A percentile compares a stretch with the other conserved stretches of the same genome.
Conservation (phyloP, 2,888 invertebrate species). For the Malthinus seriepunctatus region DNA sequence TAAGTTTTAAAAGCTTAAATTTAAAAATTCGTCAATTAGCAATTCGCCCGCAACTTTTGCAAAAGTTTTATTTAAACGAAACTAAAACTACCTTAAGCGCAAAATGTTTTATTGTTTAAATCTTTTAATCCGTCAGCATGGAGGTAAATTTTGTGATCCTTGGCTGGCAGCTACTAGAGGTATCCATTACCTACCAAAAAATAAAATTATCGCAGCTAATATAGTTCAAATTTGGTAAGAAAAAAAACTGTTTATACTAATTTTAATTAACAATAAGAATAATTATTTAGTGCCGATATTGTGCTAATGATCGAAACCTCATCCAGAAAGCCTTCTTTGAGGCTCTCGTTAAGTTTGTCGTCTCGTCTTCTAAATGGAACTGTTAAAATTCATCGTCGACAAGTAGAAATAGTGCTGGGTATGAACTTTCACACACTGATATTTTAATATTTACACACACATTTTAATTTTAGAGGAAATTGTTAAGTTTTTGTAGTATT, state of each 20-base stretch:
- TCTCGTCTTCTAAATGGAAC: constrained; percentile 16
- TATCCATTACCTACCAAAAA: background rate
- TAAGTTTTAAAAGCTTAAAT: no score
- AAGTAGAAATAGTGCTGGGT: constrained; percentile 8
- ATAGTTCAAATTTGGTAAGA: no score
- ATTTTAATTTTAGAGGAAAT: no score
- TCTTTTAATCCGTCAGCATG: constrained; percentile 12
- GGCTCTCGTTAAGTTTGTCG: constrained; percentile 13
- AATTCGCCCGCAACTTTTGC: no score
- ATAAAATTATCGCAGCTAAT: background rate
- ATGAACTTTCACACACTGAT: background rate
- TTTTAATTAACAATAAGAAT: background rate
- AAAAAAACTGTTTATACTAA: no score
- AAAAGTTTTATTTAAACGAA: no score
- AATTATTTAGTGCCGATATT: constrained; percentile 13
- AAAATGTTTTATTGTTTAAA: constrained; percentile 16
- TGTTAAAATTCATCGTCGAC: constrained; percentile 8
- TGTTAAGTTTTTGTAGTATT: no score
- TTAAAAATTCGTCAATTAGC: no score
- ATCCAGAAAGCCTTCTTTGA: constrained; percentile 2
- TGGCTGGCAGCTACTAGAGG: constrained; percentile 16
- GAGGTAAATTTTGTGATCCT: constrained; percentile 11
- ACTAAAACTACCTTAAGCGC: no score
- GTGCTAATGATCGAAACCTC: constrained; percentile 8
- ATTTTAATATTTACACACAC: no score